Percentiles rank a stretch among this genome's conserved stretches.
Conservation (phyloP, 1,140 invertebrate species). For the Magallana gigas region DNA sequence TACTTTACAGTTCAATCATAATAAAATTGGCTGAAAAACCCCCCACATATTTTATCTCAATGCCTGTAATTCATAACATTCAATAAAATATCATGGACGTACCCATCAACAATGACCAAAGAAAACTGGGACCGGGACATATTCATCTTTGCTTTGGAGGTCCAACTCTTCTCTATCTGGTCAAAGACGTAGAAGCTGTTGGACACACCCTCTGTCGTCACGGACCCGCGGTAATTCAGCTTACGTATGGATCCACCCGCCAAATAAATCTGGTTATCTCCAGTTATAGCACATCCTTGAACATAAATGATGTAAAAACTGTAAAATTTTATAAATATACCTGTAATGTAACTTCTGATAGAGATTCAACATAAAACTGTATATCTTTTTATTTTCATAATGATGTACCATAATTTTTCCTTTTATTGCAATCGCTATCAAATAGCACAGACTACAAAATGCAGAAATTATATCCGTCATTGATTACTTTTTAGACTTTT, state of each 20-base stretch:
- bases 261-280: constrained; percentile 82
- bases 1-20: no score
- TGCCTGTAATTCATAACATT: no score
- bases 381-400: no score
- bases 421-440: background rate
- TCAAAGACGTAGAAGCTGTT: constrained; percentile 75
- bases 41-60: no score
- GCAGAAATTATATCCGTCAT: background rate
- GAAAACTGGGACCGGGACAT: constrained; percentile 73
- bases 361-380: background rate
- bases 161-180: constrained; percentile 69
- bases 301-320: background rate
- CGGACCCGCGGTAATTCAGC: constrained; percentile 76
- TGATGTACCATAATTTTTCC: no score
- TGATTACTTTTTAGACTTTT: no score
- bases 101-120: constrained; percentile 76
- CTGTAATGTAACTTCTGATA: background rate
- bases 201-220: constrained; percentile 75
- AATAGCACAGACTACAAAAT: background rate
- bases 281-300: constrained; percentile 75
- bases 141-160: constrained; percentile 73
- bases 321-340: background rate
- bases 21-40: no score
- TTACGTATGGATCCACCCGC: constrained; percentile 81
- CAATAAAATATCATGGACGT: constrained; percentile 26